These are phyloP conservation scores for Alauda arvensis DNA, from an alignment of 2,797 vertebrate genomes.

Conservation along the genomic window DNA sequence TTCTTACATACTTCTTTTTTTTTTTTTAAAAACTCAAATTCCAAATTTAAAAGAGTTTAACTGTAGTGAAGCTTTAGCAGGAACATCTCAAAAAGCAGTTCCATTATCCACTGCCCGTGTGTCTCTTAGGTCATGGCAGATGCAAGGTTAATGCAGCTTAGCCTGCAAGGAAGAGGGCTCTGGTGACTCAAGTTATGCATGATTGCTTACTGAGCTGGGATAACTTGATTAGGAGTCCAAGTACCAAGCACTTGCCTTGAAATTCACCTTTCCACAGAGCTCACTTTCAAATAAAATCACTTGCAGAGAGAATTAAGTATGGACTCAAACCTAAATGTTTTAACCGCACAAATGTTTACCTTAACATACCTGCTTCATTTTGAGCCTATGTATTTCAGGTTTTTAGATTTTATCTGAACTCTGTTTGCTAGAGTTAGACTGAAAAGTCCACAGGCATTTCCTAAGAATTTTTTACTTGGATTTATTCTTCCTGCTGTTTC, in stretches of 20 bases:
- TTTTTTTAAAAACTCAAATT: background rate
- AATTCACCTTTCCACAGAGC: background rate
- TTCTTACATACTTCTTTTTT: background rate
- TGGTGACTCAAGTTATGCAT: background rate
- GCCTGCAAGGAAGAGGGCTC: background rate
- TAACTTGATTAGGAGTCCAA: conserved; percentile 6
- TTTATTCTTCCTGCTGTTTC: background rate
- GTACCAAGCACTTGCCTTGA: background rate
- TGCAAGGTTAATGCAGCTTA: background rate
- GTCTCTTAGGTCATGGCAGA: background rate
- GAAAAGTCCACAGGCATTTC: background rate
- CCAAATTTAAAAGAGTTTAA: background rate
- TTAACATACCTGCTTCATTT: background rate
- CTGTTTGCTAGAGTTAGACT: background rate
- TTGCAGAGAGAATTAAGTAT: background rate
- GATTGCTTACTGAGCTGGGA: background rate
- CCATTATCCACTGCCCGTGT: background rate
- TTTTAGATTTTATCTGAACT: background rate
- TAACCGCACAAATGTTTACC: background rate
- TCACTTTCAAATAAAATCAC: background rate
- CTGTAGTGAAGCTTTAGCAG: background rate
- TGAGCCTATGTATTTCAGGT: background rate
- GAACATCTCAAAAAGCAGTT: background rate
- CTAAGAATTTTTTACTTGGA: background rate
- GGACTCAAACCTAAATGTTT: background rate